Conservation (phyloP, 2,888 invertebrate genomes). For the Sphinx pinastri region DNA sequence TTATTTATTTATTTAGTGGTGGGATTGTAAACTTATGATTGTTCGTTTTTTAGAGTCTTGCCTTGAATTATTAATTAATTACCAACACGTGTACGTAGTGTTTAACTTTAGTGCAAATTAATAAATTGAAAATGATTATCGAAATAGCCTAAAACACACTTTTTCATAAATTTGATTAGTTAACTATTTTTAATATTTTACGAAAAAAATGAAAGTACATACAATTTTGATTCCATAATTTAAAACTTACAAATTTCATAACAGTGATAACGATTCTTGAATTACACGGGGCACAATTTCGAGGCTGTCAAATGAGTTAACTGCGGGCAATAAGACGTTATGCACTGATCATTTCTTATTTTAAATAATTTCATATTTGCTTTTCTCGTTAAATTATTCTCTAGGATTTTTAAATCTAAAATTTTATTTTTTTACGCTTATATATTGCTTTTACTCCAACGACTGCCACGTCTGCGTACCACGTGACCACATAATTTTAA, state of each 20-base stretch:
- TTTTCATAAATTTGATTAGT: too few species aligned
- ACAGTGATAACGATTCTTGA: background rate
- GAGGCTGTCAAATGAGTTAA: background rate
- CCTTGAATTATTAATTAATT: constrained; percentile 17
- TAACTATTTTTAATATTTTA: too few species aligned
- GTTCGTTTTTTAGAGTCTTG: background rate
- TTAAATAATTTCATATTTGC: background rate
- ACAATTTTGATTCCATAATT: background rate
- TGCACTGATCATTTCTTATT: background rate
- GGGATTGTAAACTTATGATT: background rate
- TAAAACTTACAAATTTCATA: background rate
- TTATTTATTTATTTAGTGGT: background rate
- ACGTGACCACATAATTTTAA: background rate
- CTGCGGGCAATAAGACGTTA: background rate
- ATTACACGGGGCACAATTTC: background rate
- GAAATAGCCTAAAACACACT: too few species aligned
- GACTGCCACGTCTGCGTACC: background rate
- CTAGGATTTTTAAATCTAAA: too few species aligned
- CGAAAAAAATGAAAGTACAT: too few species aligned
- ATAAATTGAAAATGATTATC: background rate
- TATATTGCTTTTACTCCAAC: background rate
- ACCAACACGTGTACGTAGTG: constrained; percentile 8
- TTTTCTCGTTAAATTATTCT: background rate
- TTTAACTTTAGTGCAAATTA: background rate
- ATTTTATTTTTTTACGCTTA: too few species aligned